phyloP scores from a whole-genome alignment of 2,888 invertebrate genomes.

The Ophioninae sp. region DNA sequence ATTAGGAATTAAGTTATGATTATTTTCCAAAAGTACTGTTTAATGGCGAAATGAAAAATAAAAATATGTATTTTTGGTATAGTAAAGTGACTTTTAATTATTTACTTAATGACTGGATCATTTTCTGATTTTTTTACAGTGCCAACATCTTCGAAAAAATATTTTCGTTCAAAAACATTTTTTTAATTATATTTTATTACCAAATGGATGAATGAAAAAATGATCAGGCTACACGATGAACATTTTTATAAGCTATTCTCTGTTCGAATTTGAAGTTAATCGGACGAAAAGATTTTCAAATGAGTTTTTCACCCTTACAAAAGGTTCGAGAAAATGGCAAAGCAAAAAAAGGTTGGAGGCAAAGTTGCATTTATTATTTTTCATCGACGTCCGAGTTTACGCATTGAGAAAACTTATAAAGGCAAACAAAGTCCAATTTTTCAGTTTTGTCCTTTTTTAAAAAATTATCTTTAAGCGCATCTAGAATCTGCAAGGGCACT shows the following conservation, averaged over 20 bases:
- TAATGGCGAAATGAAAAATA: neutral
- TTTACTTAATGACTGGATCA: too few species aligned
- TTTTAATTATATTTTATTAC: too few species aligned
- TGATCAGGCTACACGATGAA: too few species aligned
- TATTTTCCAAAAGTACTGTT: neutral
- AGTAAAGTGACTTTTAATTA: too few species aligned
- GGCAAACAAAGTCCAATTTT: neutral
- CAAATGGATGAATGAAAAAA: too few species aligned
- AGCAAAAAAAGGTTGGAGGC: neutral
- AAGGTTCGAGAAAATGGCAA: neutral
- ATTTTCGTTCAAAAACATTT: too few species aligned
- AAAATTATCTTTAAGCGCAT: neutral
- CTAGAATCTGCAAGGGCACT: neutral
- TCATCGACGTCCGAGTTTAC: conserved; percentile 3
- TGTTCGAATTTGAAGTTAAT: too few species aligned
- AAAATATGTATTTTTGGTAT: neutral
- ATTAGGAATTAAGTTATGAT: neutral
- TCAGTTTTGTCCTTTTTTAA: neutral
- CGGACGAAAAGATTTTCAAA: neutral
- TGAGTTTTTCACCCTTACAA: neutral
- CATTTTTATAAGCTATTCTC: too few species aligned
- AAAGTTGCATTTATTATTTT: conserved; percentile 31
- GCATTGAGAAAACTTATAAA: neutral
- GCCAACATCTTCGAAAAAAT: too few species aligned
- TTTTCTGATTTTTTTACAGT: too few species aligned